A percentile compares a stretch with the other conserved stretches of the same genome.
Conservation (phyloP, 2,797 vertebrate genomes). For the Rhynchonycteris naso region DNA sequence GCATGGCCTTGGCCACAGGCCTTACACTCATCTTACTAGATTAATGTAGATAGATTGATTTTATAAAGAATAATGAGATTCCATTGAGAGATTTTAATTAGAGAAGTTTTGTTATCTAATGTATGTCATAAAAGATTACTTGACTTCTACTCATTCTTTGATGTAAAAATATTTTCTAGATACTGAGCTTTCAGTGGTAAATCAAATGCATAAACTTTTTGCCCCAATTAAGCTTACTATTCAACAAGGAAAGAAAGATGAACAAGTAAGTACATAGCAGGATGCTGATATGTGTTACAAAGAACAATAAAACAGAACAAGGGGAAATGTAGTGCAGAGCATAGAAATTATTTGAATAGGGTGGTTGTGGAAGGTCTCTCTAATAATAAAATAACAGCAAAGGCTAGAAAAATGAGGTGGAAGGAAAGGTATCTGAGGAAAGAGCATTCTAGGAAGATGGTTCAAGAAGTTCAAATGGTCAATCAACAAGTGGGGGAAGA, state of each 20-base stretch:
- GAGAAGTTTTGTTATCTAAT: background rate
- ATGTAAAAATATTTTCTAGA: background rate
- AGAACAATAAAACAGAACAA: background rate
- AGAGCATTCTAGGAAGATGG: background rate
- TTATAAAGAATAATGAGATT: background rate
- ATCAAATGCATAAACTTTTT: background rate
- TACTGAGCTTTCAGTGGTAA: background rate
- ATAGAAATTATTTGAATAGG: background rate
- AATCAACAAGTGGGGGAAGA: background rate
- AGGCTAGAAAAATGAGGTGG: background rate
- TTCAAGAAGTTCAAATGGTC: background rate
- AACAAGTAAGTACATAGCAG: background rate
- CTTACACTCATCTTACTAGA: background rate
- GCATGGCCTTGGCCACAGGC: no score
- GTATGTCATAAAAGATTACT: background rate
- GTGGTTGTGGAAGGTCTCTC: background rate
- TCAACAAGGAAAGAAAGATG: background rate
- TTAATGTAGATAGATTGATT: background rate
- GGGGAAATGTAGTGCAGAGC: accelerated
- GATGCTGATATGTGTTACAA: background rate
- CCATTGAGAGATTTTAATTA: background rate
- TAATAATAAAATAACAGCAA: background rate
- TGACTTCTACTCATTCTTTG: background rate
- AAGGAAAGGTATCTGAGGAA: background rate
- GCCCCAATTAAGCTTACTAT: background rate